These are phyloP conservation scores for Euclidia mi DNA, from an alignment of 2,888 invertebrate genomes.

Conservation along the genomic window DNA sequence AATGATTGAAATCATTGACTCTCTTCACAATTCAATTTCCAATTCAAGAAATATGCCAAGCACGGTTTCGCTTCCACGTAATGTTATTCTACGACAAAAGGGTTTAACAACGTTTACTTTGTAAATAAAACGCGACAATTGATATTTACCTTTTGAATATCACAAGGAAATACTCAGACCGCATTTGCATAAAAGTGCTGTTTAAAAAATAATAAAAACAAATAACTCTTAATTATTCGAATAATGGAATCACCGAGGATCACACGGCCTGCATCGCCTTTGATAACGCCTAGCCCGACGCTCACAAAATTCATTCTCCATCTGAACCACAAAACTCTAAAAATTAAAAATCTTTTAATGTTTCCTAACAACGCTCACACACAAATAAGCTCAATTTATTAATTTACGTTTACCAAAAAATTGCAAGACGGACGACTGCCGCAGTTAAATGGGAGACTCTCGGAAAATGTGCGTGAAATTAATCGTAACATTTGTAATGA, in stretches of 20 bases:
- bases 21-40: conserved; percentile 47
- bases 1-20: conserved; percentile 51
- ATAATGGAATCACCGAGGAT: conserved; percentile 69
- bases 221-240: conserved; percentile 68
- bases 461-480: conserved; percentile 42
- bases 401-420: conserved; percentile 56
- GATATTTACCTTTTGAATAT: conserved; percentile 46
- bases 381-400: conserved; percentile 60
- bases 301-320: conserved; percentile 66
- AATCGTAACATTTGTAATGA: conserved; percentile 52
- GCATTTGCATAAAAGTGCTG: conserved; percentile 53
- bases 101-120: conserved; percentile 44
- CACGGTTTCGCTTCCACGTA: conserved; percentile 22
- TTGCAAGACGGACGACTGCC: conserved; percentile 49
- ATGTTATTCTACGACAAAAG: conserved; percentile 27
- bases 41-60: conserved; percentile 35
- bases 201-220: conserved; percentile 65
- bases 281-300: conserved; percentile 68
- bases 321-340: conserved; percentile 63
- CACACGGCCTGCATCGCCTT: conserved; percentile 70
- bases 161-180: conserved; percentile 37
- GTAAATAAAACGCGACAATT: conserved; percentile 45
- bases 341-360: conserved; percentile 72
- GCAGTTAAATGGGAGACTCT: conserved; percentile 36
- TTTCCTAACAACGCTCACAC: conserved; percentile 60